Evolutionary conservation across 23 tunicate genomes (phyloP), one percentile per base, ranked within the genome.

Genomic region (Aplidium turbinatum): DNA sequence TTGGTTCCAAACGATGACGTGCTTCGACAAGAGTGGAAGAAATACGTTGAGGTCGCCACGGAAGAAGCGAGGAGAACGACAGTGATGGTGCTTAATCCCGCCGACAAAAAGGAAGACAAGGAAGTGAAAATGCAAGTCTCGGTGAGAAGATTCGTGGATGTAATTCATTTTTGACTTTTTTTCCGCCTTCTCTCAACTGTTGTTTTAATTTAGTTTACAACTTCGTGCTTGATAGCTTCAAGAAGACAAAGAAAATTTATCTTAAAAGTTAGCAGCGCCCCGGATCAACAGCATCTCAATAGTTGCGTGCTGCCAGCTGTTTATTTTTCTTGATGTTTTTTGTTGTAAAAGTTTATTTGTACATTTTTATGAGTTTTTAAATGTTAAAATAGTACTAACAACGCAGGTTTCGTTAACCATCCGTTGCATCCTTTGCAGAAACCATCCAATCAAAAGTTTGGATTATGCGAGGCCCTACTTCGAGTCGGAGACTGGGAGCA

Each of bases 381-480:
- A n/a, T n/a, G n/a, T n/a, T n/a, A n/a, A n/a, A n/a, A n/a, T n/a
- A n/a, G n/a, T n/a, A n/a, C n/a, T n/a, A n/a, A n/a, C n/a, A n/a
- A n/a, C n/a, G n/a, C n/a, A n/a, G n/a, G n/a, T n/a, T n/a, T n/a
- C n/a, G n/a, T n/a, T n/a, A n/a, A n/a, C n/a, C n/a, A n/a, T n/a
- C n/a, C n/a, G n/a, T n/a, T n/a, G n/a, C n/a, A n/a, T n/a, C n/a
- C n/a, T n/a, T n/a, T n/a, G n/a, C n/a, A n/a, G n/a, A n/a, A n/a
- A n/a, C n/a, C n/a, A n/a, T n/a, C 50, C 26, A 95, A 95, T 70
- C 99, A 95, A 65, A 95, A 95, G 84, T 95, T 95, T 45, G 96
- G 96, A 1, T 72, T 95, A 13, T 83, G 96, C 69, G 79, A 92
- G 58, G 99, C 98, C 22, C 57, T 89, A 16, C 73, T 89, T 1